Evolutionary conservation across 2,797 vertebrate genomes (phyloP), one percentile per base, ranked within the genome.

Genomic region (Clamator glandarius): DNA sequence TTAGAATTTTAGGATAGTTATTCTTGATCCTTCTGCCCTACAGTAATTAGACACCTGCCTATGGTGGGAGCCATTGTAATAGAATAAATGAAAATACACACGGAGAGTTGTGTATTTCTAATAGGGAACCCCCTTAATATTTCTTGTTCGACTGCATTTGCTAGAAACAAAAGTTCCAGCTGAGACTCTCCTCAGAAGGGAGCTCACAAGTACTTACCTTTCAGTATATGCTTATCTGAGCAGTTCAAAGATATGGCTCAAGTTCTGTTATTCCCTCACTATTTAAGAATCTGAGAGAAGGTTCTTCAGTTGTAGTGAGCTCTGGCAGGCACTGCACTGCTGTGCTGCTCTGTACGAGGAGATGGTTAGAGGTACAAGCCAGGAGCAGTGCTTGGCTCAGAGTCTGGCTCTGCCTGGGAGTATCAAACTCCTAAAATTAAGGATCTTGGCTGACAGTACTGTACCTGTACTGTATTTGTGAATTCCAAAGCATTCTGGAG

Each of bases 281-380:
- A 17, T 17, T 66, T 25, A 62, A 57, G 31, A 83, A 24, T 69
- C 11, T 21, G 0, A 0, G 14, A 29, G 63, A 46, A 85, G n/a
- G 35, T 6, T 29, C 23, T 52, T 50, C 18, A 1, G 2, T 29
- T 25, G 35, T 46, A 76, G 12, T 36, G 76, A 64, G 72, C 54
- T 48, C 26, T 63, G 36, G 33, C 28, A 31, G 13, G 9, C 23
- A 1, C 11, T 2, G 39, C 21, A 21, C 29, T 3, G 15, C 66
- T 46, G 36, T 11, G 12, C 39, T 55, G 70, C 77, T 73, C 52
- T 1, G 1, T 15, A 52, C 58, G 68, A 41, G 46, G 26, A 26
- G 8, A 8, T 0, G 8, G 36, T 50, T 23, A 29, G 25, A 6
- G 10, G 39, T 39, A 4, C 0, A 2, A 17, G 44, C 26, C 15